Evolutionary conservation across 2,888 invertebrate species (phyloP).

Genomic region (Limnephilus auricula): DNA sequence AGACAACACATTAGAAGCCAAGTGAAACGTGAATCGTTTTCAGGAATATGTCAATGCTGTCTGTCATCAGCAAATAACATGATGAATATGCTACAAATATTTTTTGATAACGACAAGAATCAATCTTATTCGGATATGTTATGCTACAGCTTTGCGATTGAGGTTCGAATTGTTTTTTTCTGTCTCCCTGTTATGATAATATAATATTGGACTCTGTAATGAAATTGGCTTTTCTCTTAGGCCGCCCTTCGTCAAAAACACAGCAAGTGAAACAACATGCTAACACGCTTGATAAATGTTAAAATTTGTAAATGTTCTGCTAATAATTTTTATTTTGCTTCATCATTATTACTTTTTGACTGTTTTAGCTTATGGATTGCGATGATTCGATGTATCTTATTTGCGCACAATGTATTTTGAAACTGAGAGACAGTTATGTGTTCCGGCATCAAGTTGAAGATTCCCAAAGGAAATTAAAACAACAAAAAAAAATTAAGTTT

Average conservation of each 20-base stretch:
- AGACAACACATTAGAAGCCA: background rate
- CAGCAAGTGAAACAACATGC: background rate
- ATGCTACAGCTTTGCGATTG: slow-evolving; percentile 25
- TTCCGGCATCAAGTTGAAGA: slow-evolving; percentile 7
- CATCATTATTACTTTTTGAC: background rate
- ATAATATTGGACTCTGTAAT: too few species aligned
- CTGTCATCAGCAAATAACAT: slow-evolving; percentile 28
- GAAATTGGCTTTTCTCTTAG: background rate
- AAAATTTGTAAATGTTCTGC: background rate
- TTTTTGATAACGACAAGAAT: background rate
- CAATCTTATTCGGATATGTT: slow-evolving; percentile 40
- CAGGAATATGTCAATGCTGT: slow-evolving; percentile 43
- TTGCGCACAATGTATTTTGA: slow-evolving; percentile 64
- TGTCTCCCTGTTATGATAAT: too few species aligned
- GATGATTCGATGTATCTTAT: slow-evolving; percentile 13
- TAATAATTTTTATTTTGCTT: background rate
- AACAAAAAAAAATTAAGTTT: background rate
- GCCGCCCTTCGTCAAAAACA: background rate
- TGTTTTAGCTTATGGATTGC: background rate
- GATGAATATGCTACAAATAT: slow-evolving; percentile 21
- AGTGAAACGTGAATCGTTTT: slow-evolving; percentile 18
- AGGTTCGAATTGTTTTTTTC: background rate
- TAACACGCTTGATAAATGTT: background rate
- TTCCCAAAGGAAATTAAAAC: background rate
- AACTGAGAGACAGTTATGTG: slow-evolving; percentile 22